phyloP scores from a whole-genome alignment of 2,113 vertebrate genomes.

The Gila orcuttii region DNA sequence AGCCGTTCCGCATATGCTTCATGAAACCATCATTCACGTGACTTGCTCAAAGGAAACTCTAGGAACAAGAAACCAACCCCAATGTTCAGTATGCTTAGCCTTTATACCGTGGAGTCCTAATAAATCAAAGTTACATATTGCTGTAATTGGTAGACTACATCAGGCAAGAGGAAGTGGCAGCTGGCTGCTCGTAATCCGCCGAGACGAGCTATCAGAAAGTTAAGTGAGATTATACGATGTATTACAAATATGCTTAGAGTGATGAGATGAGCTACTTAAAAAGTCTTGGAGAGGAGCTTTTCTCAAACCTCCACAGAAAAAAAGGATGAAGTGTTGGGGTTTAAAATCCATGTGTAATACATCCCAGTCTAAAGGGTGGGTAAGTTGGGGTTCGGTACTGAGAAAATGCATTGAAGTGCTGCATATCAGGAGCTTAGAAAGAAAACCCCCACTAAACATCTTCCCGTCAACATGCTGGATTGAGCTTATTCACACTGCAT shows the following conservation, averaged over 20 bases:
- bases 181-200: constrained; percentile 22
- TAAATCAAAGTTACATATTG: not conserved
- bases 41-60: not conserved
- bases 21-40: not conserved
- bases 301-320: constrained; percentile 47
- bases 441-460: constrained; percentile 5
- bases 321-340: constrained; percentile 39
- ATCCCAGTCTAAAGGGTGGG: constrained; percentile 40
- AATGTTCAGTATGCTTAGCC: not conserved
- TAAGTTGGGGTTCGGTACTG: constrained; percentile 50
- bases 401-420: constrained; percentile 56
- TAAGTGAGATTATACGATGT: constrained; percentile 35
- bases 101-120: not conserved
- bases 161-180: constrained; percentile 26
- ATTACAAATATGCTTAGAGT: constrained; percentile 31
- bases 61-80: not conserved
- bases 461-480: constrained; percentile 36
- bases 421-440: constrained; percentile 40
- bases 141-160: not conserved
- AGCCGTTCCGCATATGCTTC: not conserved
- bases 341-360: constrained; percentile 46
- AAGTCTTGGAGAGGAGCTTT: constrained; percentile 10
- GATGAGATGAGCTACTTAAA: constrained; percentile 39
- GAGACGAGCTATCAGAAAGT: constrained; percentile 25
- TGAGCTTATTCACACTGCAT: constrained; percentile 48